Base-by-base conservation (phyloP, 1,140 invertebrate species). In the Atta colombica region DNA sequence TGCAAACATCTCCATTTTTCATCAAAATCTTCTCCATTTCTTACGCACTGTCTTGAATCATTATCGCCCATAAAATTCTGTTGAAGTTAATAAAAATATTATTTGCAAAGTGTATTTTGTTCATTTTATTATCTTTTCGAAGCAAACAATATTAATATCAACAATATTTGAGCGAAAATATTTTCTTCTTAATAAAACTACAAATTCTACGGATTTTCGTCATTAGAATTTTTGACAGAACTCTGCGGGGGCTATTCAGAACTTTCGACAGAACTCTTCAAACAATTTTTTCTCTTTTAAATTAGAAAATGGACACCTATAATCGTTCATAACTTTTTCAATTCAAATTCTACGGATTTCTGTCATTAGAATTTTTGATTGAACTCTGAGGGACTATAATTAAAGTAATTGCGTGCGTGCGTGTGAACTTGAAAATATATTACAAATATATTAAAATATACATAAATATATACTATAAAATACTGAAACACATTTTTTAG, bases 21-120 rank as follows among this genome's bases (percentile, higher is more conserved):
- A 87, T 85, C 77, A 82, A 91, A 88, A 63, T 74, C 82, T 78
- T 81, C 80, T 16, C 25, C 16, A 65, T 87, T 77, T 66, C 71
- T 75, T 68, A 77, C 74, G 28, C 39, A 35, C 82, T 84, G 35
- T 39, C 53, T 77, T 51, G 75, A 21, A 86, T 86, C 88, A 90
- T 90, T 91, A 88, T 80, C 61, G 77, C 14, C 28, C 61, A 53
- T 71, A 84, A 82, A 91, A 90, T 68, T 77, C 77, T 61, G 28
- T 78, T 60, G 85, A 69, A 51, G 77, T 90, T 87, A 82, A 89
- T 72, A 65, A 61, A 60, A 65, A 21, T 55, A 91, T 82, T 82
- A 84, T 77, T 89, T 75, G 0, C 35, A 12, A 12, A 49, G 63
- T 49, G n/a, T 45, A 21, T 51, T 65, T 78, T 49, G 16, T 21